Conservation (phyloP, 2,113 vertebrate species). For the Edolisoma coerulescens region DNA sequence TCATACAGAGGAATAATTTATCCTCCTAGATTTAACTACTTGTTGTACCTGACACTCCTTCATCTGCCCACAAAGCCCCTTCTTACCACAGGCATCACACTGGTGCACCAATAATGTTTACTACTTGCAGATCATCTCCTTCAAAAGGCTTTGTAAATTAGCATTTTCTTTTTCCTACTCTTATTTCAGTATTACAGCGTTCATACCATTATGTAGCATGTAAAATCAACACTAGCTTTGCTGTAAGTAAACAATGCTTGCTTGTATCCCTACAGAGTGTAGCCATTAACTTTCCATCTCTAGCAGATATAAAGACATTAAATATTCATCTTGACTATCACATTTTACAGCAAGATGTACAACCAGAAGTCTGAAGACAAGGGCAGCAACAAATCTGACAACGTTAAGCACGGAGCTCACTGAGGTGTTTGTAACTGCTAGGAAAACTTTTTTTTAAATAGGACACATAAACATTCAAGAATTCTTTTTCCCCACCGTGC, state of each 20-base stretch:
- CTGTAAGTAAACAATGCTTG: neutral
- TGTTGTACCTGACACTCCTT: neutral
- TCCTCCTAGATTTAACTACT: neutral
- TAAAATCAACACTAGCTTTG: neutral
- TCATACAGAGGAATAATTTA: neutral
- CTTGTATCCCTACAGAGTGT: neutral
- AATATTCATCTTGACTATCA: neutral
- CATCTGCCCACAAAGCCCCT: neutral
- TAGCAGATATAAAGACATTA: neutral
- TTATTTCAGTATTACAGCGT: neutral
- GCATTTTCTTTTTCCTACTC: neutral
- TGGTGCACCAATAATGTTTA: neutral
- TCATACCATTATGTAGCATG: neutral
- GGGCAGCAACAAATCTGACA: neutral
- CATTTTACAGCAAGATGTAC: neutral
- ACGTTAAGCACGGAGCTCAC: neutral
- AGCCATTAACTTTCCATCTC: neutral
- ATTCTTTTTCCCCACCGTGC: rapidly evolving
- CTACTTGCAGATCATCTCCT: neutral
- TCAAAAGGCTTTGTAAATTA: neutral
- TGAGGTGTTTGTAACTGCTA: neutral
- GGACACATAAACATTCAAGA: neutral
- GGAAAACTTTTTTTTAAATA: neutral
- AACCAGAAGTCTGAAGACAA: neutral
- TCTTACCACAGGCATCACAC: neutral